phyloP scores from a whole-genome alignment of 2,888 invertebrate species.

The Cryptocheilus praepositus region DNA sequence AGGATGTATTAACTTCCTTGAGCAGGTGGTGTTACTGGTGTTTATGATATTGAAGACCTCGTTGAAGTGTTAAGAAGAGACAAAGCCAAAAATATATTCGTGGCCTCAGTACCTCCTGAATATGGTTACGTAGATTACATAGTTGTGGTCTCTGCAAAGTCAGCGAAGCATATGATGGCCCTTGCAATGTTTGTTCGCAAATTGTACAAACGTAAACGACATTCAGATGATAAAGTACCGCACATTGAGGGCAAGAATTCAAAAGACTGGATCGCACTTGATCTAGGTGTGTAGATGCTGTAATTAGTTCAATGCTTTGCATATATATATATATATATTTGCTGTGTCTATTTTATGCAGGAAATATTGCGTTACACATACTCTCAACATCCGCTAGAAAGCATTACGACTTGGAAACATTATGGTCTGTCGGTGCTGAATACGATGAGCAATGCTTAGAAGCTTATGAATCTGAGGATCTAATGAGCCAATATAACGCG shows the following conservation, averaged over 20 bases:
- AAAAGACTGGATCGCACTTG: conserved; percentile 91
- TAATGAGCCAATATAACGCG: conserved; percentile 82
- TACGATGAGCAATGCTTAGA: conserved; percentile 80
- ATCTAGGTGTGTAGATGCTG: conserved; percentile 81
- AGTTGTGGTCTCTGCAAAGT: conserved; percentile 86
- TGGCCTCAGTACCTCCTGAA: conserved; percentile 84
- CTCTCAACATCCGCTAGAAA: conserved; percentile 84
- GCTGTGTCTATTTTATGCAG: conserved; percentile 76
- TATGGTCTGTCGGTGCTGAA: conserved; percentile 92
- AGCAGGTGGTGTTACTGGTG: conserved; percentile 87
- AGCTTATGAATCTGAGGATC: conserved; percentile 78
- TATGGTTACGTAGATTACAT: conserved; percentile 90
- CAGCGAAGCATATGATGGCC: conserved; percentile 84
- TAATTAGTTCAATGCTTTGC: conserved; percentile 1
- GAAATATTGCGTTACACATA: conserved; percentile 94
- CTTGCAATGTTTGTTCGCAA: conserved; percentile 85
- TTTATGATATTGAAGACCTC: conserved; percentile 92
- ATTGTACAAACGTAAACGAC: conserved; percentile 84
- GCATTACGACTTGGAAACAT: conserved; percentile 90
- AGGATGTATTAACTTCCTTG: neutral
- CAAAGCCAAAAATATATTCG: conserved; percentile 88
- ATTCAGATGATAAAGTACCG: conserved; percentile 81
- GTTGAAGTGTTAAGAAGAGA: conserved; percentile 85
- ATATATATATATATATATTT: conserved; percentile 28
- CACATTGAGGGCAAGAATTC: conserved; percentile 86